Base-by-base conservation (phyloP, 2,888 invertebrate species). In the Hirtodrosophila histrioides region DNA sequence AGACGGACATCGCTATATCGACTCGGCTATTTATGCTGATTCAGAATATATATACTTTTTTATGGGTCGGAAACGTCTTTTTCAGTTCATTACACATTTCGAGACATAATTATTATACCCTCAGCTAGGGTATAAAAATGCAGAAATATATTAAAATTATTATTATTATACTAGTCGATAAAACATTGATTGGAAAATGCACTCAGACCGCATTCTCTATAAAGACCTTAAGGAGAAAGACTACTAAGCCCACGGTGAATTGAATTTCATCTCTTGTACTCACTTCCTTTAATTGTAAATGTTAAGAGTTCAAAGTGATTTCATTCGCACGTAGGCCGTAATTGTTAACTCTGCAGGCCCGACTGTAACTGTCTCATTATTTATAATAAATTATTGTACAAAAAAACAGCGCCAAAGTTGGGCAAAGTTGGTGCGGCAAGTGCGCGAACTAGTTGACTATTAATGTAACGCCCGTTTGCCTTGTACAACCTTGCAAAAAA, bases 381-480 rank as follows among this genome's bases (percentile, higher is more conserved):
- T 36, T 63, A 46, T 69, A 61, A 68, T 66, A 75, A 60, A 83
- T 78, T 49, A 55, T 61, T 54, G 55, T 50, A 57, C 66, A 55
- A 48, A 54, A 58, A 58, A 50, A 17, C n/a, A 51, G 39, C 11
- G 3, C 17, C 81, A 77, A 58, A 75, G 60, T 68, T 84, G 75
- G 69, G 45, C 53, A 50, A 61, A 58, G 62, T 68, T 43, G 75
- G 66, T 65, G 76, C 61, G 73, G 76, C 73, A 73, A 73, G 73
- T 73, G 73, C 73, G 66, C 64, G 57, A 53, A 81, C 85, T 73
- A 85, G 85, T 81, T 82, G 82, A 56, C 87, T 85, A 85, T 85
- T 78, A 85, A 81, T 80, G 82, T 81, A 81, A 75, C 69, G 81
- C 82, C 70, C 73, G 87, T 83, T 86, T 83, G 78, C 85, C 87